Percentiles rank a stretch among this genome's conserved stretches.
phyloP scores from a whole-genome alignment of 1,140 invertebrate genomes.

The Drosophila equinoxialis region DNA sequence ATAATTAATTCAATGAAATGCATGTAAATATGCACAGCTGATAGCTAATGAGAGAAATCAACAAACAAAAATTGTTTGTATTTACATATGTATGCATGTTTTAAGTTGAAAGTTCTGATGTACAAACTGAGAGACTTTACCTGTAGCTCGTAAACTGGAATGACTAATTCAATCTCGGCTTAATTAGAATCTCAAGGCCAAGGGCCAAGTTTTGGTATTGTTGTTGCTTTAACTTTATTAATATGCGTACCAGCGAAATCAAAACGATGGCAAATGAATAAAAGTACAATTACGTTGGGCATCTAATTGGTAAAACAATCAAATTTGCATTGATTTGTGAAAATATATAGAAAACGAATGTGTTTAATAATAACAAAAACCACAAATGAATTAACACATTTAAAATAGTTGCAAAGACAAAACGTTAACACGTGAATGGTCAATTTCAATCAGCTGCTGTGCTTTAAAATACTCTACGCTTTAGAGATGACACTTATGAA shows the following conservation, averaged over 20 bases:
- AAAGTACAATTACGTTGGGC: neutral
- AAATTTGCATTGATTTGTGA: constrained; percentile 7
- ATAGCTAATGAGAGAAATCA: constrained; percentile 61
- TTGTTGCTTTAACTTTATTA: neutral
- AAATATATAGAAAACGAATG: neutral
- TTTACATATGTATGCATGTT: neutral
- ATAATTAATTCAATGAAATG: constrained; percentile 11
- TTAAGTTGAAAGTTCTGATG: no score
- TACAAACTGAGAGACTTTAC: neutral
- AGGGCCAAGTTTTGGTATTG: constrained; percentile 22
- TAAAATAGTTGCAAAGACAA: neutral
- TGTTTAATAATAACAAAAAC: neutral
- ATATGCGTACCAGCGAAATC: neutral
- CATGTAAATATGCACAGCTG: constrained; percentile 74
- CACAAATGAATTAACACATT: no score
- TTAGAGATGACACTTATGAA: neutral
- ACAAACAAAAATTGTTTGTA: constrained; percentile 39
- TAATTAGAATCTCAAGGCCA: constrained; percentile 1
- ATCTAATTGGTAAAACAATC: neutral
- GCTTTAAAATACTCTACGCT: no score
- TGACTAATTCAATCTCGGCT: constrained; percentile 22
- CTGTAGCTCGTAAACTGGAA: constrained; percentile 29
- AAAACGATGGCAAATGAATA: neutral
- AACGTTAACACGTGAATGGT: neutral
- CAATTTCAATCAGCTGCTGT: neutral